Evolutionary conservation across 2,888 invertebrate genomes (phyloP), one percentile per base, ranked within the genome.

Genomic region (Trichogramma dendrolimi): DNA sequence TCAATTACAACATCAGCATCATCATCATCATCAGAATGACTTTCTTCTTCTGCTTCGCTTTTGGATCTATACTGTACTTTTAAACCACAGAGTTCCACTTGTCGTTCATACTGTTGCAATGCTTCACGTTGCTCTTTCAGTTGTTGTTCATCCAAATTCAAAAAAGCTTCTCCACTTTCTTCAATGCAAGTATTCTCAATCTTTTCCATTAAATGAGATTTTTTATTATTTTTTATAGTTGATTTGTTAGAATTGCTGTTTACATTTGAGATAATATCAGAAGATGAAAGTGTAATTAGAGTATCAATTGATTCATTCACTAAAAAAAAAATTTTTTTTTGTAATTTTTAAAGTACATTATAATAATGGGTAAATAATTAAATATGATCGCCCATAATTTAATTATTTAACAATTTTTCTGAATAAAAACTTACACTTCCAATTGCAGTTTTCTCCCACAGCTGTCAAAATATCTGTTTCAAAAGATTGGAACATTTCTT

Each of bases 1-100:
- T 73, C 73, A 38, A 73, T 69, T 0, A 73, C 72, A 14, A 73
- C 73, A 50, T 72, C 74, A 0, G 71, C 73, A 42, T 72, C 73
- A 42, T 71, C 69, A 42, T 71, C 69, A 27, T 71, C 72, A 42
- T 73, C 73, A 6, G 69, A 70, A 5, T 69, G 68, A 51, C 67
- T 70, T 11, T 70, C 66, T 27, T 27, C 27, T 27, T 27, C 27
- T 11, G 58, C 68, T 55, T 68, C 61, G 40, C 72, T 72, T 11
- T 61, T 67, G 5, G 67, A 60, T 8, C 73, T 67, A 50, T 74
- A 74, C 47, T 73, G 71, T 4, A 74, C 72, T 55, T 74, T 73
- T n/a, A 74, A 59, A 5, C 74, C 73, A 62, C 74, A 73, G 4
- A 74, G 59, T 3, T 27, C 27, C 27, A 27, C 27, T 27, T 27